A percentile compares a stretch with the other conserved stretches of the same genome.
phyloP scores from a whole-genome alignment of 2,113 vertebrate species.

The Ammodytes dubius region DNA sequence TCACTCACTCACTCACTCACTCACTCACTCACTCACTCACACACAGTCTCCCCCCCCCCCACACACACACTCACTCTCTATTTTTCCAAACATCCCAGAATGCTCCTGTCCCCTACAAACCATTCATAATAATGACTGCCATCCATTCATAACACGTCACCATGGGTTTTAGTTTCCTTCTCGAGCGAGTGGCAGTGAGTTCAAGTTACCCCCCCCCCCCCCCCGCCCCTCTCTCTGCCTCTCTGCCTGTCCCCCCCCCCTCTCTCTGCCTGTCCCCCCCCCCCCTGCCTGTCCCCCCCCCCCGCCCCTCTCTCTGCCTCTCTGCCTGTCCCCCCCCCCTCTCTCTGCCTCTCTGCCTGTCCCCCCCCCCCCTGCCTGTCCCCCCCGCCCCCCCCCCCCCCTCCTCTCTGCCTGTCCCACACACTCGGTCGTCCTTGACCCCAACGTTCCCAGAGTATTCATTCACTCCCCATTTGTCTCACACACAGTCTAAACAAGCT shows the following conservation, averaged over 20 bases:
- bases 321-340: constrained; percentile 37
- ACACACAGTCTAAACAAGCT: constrained; percentile 81
- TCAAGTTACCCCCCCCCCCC: constrained; percentile 64
- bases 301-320: no score
- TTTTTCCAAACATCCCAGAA: constrained; percentile 31
- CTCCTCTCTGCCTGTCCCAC: constrained; percentile 47
- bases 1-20: no score
- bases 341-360: no score
- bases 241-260: constrained; percentile 24
- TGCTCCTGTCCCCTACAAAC: constrained; percentile 35
- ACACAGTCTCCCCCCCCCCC: background rate
- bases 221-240: background rate
- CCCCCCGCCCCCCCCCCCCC: background rate
- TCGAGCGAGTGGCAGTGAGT: constrained; percentile 51
- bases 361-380: constrained; percentile 46
- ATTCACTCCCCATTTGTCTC: constrained; percentile 76
- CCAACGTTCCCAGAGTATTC: constrained; percentile 64
- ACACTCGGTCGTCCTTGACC: constrained; percentile 75
- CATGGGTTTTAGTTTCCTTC: constrained; percentile 63
- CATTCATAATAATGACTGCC: constrained; percentile 65
- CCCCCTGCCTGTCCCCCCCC: no score
- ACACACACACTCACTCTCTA: background rate
- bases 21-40: no score
- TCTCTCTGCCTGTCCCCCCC: constrained; percentile 42
- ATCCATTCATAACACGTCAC: constrained; percentile 67